phyloP scores from a whole-genome alignment of 35 echinoderm and acorn worm species.

The Ophioderma brevispina region DNA sequence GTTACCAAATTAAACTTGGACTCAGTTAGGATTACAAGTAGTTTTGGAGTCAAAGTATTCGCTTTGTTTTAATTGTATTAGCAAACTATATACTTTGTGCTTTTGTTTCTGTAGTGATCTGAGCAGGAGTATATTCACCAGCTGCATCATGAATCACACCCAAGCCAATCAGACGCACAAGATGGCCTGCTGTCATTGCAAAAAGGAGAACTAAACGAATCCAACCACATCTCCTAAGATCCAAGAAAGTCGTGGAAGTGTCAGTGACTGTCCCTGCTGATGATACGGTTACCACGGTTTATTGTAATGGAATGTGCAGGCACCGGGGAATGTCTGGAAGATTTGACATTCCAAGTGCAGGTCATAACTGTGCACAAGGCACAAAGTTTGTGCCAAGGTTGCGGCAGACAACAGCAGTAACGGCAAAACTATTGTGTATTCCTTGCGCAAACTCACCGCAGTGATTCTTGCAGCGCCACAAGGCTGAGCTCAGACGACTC shows the following conservation, averaged over 20 bases:
- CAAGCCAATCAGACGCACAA: too few relatives aligned
- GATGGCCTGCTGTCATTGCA: too few relatives aligned
- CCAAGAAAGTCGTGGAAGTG: not conserved
- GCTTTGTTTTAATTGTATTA: too few relatives aligned
- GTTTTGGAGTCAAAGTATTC: too few relatives aligned
- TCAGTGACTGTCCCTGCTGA: not conserved
- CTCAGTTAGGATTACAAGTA: too few relatives aligned
- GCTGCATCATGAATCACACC: too few relatives aligned
- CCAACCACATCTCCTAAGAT: not conserved
- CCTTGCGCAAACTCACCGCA: not conserved
- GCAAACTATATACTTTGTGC: too few relatives aligned
- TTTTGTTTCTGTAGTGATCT: too few relatives aligned
- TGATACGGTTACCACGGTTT: not conserved
- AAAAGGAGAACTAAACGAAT: too few relatives aligned
- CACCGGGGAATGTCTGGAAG: too few relatives aligned
- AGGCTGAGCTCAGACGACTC: not conserved
- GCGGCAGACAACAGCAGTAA: not conserved
- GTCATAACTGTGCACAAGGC: not conserved
- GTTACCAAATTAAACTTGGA: too few relatives aligned
- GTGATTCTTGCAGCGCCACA: not conserved
- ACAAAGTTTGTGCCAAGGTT: not conserved
- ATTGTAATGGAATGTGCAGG: not conserved
- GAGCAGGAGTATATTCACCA: too few relatives aligned
- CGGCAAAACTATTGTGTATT: not conserved
- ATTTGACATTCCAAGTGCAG: not conserved